These are phyloP conservation scores for Sarcophilus harrisii DNA, from an alignment of 2,797 vertebrate genomes.

Conservation along the genomic window DNA sequence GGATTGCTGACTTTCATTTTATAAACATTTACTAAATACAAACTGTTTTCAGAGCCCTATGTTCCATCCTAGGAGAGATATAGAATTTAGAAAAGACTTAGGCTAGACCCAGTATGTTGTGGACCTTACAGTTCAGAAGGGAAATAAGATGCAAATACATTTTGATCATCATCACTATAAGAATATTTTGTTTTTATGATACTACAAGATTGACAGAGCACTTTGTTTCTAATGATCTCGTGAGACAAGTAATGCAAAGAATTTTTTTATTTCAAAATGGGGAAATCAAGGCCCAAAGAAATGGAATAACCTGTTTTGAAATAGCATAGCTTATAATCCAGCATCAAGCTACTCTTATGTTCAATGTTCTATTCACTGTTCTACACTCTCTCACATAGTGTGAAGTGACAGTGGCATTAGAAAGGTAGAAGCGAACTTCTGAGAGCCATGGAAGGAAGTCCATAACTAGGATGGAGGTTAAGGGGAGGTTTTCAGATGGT, in stretches of 20 bases:
- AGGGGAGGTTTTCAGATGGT: background rate
- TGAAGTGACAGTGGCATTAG: background rate
- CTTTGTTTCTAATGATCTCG: background rate
- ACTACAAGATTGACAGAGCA: background rate
- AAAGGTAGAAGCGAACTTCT: background rate
- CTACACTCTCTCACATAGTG: background rate
- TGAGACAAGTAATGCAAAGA: background rate
- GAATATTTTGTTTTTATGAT: background rate
- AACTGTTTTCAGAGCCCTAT: background rate
- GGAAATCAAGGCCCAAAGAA: background rate
- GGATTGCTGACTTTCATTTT: background rate
- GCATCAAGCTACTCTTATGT: background rate
- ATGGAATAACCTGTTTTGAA: background rate
- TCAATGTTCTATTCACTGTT: background rate
- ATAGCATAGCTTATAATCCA: background rate
- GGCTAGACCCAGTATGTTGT: background rate
- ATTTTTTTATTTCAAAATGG: background rate
- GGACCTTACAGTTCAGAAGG: background rate
- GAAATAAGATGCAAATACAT: background rate
- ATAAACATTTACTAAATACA: background rate
- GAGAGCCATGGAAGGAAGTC: background rate
- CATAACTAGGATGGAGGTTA: background rate
- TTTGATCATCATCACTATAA: background rate
- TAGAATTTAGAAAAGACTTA: background rate
- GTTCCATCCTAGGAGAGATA: background rate